A percentile compares a stretch with the other conserved stretches of the same genome.
Conservation (phyloP, 2,888 invertebrate genomes). For the Branchellion lobata region DNA sequence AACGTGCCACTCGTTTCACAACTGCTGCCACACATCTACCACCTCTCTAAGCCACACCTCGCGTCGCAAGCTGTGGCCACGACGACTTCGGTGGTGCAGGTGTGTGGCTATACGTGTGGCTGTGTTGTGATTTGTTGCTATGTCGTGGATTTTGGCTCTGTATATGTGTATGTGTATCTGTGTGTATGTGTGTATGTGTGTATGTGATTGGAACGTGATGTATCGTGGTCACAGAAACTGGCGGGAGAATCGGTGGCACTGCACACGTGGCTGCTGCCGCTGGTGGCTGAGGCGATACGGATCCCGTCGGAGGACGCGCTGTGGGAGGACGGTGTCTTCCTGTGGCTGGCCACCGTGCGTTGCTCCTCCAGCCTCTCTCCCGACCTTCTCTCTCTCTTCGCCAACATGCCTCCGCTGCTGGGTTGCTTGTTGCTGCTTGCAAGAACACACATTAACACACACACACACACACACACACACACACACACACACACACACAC, state of each 20-base stretch:
- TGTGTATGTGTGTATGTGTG: too few relatives aligned
- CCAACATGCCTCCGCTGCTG: neutral
- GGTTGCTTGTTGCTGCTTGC: neutral
- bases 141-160: too few relatives aligned
- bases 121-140: too few relatives aligned
- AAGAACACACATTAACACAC: too few relatives aligned
- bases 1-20: neutral
- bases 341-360: neutral
- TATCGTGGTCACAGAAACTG: too few relatives aligned
- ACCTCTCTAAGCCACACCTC: neutral
- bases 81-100: neutral
- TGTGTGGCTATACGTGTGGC: neutral
- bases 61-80: neutral
- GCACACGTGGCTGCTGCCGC: too few relatives aligned
- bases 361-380: neutral
- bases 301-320: neutral
- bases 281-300: too few relatives aligned
- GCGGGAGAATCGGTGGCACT: too few relatives aligned
- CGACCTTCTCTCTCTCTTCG: neutral
- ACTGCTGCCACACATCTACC: neutral
- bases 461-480: too few relatives aligned
- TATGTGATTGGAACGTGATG: too few relatives aligned
- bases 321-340: conserved; percentile 8
- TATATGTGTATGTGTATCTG: too few relatives aligned
- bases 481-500: too few relatives aligned